phyloP scores from a whole-genome alignment of 2,113 vertebrate species.

The Microcebus lehilahytsara region DNA sequence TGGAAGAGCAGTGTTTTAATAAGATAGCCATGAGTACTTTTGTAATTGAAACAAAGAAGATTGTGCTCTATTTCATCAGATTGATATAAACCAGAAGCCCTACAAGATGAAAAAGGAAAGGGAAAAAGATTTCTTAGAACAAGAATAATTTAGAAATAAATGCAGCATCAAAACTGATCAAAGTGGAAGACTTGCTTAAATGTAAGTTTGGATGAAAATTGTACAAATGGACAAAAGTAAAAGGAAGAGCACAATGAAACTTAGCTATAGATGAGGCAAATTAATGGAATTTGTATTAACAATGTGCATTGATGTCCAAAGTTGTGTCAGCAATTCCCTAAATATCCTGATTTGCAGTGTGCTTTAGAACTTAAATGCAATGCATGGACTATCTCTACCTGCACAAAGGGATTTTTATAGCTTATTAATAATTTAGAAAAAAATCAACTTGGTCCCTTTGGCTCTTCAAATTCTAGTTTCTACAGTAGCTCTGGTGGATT shows the following conservation, averaged over 20 bases:
- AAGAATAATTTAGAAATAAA: slow-evolving; percentile 56
- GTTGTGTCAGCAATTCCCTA: neutral
- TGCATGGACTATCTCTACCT: neutral
- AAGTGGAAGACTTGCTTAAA: neutral
- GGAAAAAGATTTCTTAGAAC: neutral
- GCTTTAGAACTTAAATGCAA: neutral
- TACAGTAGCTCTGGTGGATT: neutral
- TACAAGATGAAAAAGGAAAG: slow-evolving; percentile 6
- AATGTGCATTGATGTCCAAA: neutral
- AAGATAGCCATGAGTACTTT: neutral
- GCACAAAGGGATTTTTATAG: neutral
- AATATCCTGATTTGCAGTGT: neutral
- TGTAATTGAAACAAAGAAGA: slow-evolving; percentile 31
- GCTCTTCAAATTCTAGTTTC: neutral
- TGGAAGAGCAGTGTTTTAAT: neutral
- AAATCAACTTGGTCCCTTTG: neutral
- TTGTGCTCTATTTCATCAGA: slow-evolving; percentile 1
- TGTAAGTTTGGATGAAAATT: slow-evolving; percentile 24
- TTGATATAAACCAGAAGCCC: slow-evolving; percentile 5
- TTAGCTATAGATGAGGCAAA: neutral
- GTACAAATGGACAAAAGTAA: neutral
- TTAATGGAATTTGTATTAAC: neutral
- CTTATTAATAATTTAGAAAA: neutral
- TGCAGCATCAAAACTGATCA: slow-evolving; percentile 29
- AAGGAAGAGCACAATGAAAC: neutral